phyloP scores from a whole-genome alignment of 2,113 vertebrate species.

The Cheirogaleus medius region DNA sequence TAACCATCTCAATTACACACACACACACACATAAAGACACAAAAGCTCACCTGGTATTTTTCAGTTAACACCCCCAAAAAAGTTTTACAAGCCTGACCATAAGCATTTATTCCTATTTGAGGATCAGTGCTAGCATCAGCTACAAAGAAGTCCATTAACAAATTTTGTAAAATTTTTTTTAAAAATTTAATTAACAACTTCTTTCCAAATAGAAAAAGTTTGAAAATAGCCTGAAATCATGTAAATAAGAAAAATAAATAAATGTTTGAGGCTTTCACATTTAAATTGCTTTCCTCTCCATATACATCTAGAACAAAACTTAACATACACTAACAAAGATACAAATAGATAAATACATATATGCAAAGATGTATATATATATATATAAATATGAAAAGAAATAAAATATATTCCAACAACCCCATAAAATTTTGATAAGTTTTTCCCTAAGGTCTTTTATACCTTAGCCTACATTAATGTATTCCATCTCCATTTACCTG shows the following conservation, averaged over 20 bases:
- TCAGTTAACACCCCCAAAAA: not conserved
- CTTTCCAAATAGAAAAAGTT: not conserved
- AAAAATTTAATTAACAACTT: constrained; percentile 5
- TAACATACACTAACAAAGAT: constrained; percentile 66
- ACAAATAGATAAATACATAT: not conserved
- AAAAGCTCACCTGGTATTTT: not conserved
- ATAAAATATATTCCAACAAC: constrained; percentile 68
- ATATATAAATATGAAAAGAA: not conserved
- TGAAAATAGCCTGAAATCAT: not conserved
- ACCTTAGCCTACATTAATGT: constrained; percentile 81
- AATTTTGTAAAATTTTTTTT: not conserved
- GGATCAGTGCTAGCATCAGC: not conserved
- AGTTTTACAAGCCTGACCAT: not conserved
- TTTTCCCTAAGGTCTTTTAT: constrained; percentile 82
- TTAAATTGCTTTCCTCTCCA: constrained; percentile 68
- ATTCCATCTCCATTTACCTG: constrained; percentile 89
- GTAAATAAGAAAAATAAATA: constrained; percentile 2
- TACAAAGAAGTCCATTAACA: constrained; percentile 9
- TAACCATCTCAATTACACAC: not conserved
- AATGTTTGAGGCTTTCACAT: constrained; percentile 26
- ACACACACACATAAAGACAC: not conserved
- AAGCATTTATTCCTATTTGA: constrained; percentile 36
- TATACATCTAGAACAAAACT: constrained; percentile 51
- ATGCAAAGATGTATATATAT: not conserved
- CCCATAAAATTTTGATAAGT: constrained; percentile 82